Percentiles rank a stretch among this genome's conserved stretches.
Conservation (phyloP, 2,888 invertebrate genomes). For the Heliconius aoede region DNA sequence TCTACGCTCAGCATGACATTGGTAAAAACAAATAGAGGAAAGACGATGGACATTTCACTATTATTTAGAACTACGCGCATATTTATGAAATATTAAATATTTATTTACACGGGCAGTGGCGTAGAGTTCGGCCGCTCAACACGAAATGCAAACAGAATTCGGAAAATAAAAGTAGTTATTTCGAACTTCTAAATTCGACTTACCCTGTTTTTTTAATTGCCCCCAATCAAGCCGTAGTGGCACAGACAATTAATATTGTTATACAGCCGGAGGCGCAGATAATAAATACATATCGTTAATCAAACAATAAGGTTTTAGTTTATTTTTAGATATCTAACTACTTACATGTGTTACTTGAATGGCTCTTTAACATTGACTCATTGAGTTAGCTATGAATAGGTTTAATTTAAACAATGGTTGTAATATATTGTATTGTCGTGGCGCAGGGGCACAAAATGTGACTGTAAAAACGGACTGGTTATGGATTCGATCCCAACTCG, state of each 20-base stretch:
- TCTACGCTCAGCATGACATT: neutral
- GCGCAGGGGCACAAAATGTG: too few species aligned
- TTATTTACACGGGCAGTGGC: neutral
- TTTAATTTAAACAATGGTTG: slow-evolving; percentile 8
- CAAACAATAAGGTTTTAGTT: slow-evolving; percentile 32
- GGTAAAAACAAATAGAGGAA: neutral
- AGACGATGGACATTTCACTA: neutral
- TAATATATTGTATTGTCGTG: neutral
- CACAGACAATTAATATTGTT: slow-evolving; percentile 16
- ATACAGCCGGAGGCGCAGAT: slow-evolving; percentile 21
- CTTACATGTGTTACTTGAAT: slow-evolving; percentile 8
- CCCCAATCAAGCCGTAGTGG: slow-evolving; percentile 21
- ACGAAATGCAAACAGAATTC: neutral
- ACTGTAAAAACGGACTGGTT: too few species aligned
- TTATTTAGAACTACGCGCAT: neutral
- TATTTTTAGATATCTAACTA: slow-evolving; percentile 30
- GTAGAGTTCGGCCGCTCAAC: neutral
- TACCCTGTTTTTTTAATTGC: slow-evolving; percentile 31
- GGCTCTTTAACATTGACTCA: slow-evolving; percentile 15
- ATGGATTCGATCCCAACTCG: too few species aligned
- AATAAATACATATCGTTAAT: slow-evolving; percentile 33
- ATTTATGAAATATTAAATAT: too few species aligned
- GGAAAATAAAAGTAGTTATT: neutral
- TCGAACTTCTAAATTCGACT: slow-evolving; percentile 16
- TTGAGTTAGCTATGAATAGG: slow-evolving; percentile 13